phyloP scores from a whole-genome alignment of 2,113 vertebrate genomes.

The Smithornis capensis region DNA sequence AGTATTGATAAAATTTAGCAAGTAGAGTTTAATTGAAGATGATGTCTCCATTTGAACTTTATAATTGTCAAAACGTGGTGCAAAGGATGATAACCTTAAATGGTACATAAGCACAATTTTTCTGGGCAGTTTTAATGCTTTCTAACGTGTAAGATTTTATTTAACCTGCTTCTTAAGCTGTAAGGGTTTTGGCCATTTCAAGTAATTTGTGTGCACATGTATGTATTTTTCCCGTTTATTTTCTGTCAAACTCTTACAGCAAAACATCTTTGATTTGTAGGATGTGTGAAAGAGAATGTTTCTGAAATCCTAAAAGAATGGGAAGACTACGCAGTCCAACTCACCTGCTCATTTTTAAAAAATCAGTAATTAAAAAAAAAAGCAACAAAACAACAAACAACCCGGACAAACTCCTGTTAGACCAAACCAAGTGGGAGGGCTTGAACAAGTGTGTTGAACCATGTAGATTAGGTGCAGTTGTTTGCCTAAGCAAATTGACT shows the following conservation, averaged over 20 bases:
- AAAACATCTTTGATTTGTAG: background rate
- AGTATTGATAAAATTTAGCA: background rate
- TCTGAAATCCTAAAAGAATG: background rate
- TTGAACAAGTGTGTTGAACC: background rate
- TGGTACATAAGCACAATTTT: background rate
- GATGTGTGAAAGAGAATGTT: background rate
- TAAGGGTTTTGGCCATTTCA: background rate
- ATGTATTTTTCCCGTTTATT: background rate
- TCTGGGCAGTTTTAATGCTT: background rate
- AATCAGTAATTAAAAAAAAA: background rate
- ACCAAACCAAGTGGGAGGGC: background rate
- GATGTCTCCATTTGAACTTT: background rate
- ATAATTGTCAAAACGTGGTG: background rate
- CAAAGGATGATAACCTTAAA: background rate
- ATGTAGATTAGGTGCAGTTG: background rate
- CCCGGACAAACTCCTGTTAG: background rate
- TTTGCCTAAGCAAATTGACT: background rate
- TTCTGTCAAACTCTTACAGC: background rate
- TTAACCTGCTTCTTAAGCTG: background rate
- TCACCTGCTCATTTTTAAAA: background rate
- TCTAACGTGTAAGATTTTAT: background rate
- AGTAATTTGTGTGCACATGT: background rate
- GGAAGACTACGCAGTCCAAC: background rate
- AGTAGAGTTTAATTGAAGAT: background rate
- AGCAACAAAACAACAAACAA: background rate